A percentile compares a stretch with the other conserved stretches of the same genome.
Evolutionary conservation across 2,113 vertebrate genomes (phyloP).

Genomic region (Regulus satrapa): DNA sequence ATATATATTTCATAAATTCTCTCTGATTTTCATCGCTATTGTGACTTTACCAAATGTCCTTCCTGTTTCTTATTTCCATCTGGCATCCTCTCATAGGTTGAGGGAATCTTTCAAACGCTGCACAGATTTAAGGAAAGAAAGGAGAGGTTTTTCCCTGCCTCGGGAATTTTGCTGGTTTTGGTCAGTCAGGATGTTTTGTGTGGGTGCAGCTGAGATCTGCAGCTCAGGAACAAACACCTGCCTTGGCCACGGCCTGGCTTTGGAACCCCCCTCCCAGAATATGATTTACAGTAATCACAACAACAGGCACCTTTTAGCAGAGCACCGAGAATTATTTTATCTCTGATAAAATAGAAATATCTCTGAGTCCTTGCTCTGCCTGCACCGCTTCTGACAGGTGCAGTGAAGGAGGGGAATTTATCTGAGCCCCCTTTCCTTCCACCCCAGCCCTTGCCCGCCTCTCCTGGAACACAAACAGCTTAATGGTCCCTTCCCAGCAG

Average conservation of each 20-base stretch:
- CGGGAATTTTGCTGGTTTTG: neutral
- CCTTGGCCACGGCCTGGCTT: neutral
- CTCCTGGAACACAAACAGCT: neutral
- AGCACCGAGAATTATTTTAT: neutral
- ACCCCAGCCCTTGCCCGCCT: neutral
- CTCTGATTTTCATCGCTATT: neutral
- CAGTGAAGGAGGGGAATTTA: neutral
- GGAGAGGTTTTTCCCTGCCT: rapidly evolving
- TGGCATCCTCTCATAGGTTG: neutral
- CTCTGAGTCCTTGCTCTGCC: neutral
- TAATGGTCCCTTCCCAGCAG: neutral
- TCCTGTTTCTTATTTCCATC: neutral
- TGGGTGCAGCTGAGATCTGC: neutral
- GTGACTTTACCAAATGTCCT: neutral
- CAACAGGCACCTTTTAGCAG: neutral
- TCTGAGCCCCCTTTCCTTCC: neutral
- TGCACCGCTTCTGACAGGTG: neutral
- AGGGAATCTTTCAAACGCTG: neutral
- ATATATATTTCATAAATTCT: constrained; percentile 49
- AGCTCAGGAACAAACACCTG: neutral
- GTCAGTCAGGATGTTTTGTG: neutral
- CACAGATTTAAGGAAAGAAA: neutral
- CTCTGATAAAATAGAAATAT: too few species aligned
- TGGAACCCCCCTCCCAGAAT: neutral
- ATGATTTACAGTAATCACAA: neutral